Conservation (phyloP, 2,113 vertebrate genomes). For the Aspiorhynchus laticeps region DNA sequence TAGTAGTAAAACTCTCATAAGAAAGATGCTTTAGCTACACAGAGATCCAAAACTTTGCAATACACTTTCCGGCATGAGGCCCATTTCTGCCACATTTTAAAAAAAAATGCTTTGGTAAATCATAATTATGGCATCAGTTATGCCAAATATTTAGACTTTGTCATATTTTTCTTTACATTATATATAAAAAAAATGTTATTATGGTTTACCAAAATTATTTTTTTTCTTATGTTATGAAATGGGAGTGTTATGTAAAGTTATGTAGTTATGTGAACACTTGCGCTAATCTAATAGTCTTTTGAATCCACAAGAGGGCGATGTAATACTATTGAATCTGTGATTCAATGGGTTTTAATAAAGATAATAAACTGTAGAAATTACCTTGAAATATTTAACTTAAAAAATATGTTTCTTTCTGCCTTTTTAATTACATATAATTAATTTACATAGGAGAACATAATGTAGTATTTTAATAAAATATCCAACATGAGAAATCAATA, state of each 20-base stretch:
- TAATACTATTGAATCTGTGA: not conserved
- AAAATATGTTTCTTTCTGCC: not conserved
- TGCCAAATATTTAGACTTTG: too few relatives aligned
- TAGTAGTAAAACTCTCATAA: too few relatives aligned
- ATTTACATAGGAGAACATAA: not conserved
- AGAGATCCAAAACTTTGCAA: too few relatives aligned
- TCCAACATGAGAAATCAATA: not conserved
- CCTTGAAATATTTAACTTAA: not conserved
- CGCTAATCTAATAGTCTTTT: not conserved
- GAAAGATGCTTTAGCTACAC: too few relatives aligned
- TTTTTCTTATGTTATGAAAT: not conserved
- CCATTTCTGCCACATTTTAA: too few relatives aligned
- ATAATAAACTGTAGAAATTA: not conserved
- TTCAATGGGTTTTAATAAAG: not conserved
- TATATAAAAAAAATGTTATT: not conserved
- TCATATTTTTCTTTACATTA: too few relatives aligned
- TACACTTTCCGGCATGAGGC: too few relatives aligned
- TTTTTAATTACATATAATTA: not conserved
- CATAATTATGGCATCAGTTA: too few relatives aligned
- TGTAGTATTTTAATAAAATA: not conserved
- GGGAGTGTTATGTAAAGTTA: not conserved
- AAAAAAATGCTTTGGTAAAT: too few relatives aligned
- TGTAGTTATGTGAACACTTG: not conserved
- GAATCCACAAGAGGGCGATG: slow-evolving; percentile 14
- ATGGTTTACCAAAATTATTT: not conserved